Evolutionary conservation across 2,113 vertebrate species (phyloP).

Genomic region (Sapayoa aenigma): DNA sequence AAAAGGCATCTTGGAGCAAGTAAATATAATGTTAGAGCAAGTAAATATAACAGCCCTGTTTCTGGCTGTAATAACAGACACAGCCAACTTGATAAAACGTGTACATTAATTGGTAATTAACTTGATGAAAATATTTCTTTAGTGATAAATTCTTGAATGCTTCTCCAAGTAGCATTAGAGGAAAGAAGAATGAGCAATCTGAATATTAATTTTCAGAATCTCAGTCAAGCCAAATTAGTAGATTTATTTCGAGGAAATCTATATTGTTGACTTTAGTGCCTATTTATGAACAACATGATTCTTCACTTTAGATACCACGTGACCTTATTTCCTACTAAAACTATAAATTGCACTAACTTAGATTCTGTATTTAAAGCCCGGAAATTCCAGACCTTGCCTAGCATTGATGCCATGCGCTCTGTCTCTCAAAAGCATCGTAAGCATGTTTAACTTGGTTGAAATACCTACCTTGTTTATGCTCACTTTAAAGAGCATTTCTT

Average conservation of each 20-base stretch:
- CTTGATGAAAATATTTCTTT: conserved; percentile 11
- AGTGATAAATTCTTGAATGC: not conserved
- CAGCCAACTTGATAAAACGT: not conserved
- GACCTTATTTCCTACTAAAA: not conserved
- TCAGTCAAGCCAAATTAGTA: not conserved
- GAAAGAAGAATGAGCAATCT: not conserved
- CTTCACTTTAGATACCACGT: not conserved
- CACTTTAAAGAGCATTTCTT: not conserved
- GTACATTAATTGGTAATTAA: not conserved
- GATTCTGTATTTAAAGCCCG: not conserved
- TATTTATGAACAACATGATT: not conserved
- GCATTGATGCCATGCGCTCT: not conserved
- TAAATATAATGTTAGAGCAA: conserved; percentile 24
- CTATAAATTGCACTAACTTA: not conserved
- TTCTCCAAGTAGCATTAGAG: not conserved
- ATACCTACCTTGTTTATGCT: not conserved
- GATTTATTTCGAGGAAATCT: not conserved
- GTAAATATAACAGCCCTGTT: not conserved
- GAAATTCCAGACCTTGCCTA: not conserved
- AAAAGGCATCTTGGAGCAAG: conserved; percentile 50
- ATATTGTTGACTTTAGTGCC: not conserved
- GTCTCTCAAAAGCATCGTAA: not conserved
- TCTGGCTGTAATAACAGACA: conserved; percentile 25
- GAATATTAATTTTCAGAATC: not conserved
- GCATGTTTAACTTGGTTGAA: not conserved